Conservation (phyloP, 2,888 invertebrate genomes). For the Drosophila peninsularis region DNA sequence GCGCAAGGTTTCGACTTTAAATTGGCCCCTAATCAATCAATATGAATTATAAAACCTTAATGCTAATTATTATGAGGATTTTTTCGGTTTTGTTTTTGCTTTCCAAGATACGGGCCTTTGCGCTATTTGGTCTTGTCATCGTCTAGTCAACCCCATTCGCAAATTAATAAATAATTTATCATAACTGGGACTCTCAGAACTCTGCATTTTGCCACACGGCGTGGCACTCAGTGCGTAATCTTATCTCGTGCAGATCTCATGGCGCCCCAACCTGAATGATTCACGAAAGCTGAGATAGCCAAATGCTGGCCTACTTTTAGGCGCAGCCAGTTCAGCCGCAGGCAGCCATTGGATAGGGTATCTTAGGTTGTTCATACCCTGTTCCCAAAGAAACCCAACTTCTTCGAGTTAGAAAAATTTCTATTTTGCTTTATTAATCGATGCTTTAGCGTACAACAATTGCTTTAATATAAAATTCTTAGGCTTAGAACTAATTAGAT, state of each 20-base stretch:
- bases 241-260: slow-evolving; percentile 41
- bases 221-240: slow-evolving; percentile 33
- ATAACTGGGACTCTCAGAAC: slow-evolving; percentile 8
- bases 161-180: slow-evolving; percentile 50
- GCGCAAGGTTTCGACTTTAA: slow-evolving; percentile 36
- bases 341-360: too few species aligned
- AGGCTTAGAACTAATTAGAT: slow-evolving; percentile 56
- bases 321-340: slow-evolving; percentile 6
- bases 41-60: slow-evolving; percentile 76
- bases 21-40: slow-evolving; percentile 66
- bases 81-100: background rate
- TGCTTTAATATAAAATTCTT: slow-evolving; percentile 57
- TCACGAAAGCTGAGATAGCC: slow-evolving; percentile 11
- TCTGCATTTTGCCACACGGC: slow-evolving; percentile 6
- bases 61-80: slow-evolving; percentile 74
- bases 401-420: slow-evolving; percentile 34
- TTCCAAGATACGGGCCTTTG: slow-evolving; percentile 25
- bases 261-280: slow-evolving; percentile 37
- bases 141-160: slow-evolving; percentile 32
- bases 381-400: too few species aligned
- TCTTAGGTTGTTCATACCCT: too few species aligned
- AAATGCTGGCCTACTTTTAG: slow-evolving; percentile 49
- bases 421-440: slow-evolving; percentile 53
- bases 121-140: slow-evolving; percentile 6
- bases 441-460: slow-evolving; percentile 37